These are phyloP conservation scores for Nycticorax nycticorax DNA, from an alignment of 2,113 vertebrate species.

Conservation along the genomic window DNA sequence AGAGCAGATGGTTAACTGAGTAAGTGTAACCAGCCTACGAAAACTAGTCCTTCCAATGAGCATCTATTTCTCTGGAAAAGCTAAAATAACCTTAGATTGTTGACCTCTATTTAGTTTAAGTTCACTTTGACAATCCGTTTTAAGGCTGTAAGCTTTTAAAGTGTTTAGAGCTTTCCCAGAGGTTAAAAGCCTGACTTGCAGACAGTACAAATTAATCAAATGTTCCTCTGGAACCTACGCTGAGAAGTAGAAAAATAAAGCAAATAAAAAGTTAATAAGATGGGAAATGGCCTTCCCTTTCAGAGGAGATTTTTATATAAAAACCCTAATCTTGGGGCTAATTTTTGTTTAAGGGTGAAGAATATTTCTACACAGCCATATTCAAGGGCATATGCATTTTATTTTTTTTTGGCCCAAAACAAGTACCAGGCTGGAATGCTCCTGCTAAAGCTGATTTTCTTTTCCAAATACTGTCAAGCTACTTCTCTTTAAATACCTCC, in stretches of 20 bases:
- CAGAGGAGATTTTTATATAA: constrained; percentile 1
- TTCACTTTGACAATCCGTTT: constrained; percentile 27
- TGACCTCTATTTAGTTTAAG: constrained; percentile 55
- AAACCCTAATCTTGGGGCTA: neutral
- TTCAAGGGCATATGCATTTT: neutral
- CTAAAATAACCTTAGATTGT: constrained; percentile 31
- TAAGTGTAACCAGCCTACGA: neutral
- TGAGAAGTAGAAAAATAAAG: constrained; percentile 35
- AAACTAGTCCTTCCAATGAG: neutral
- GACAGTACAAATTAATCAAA: constrained; percentile 63
- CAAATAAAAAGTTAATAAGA: constrained; percentile 58
- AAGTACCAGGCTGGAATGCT: neutral
- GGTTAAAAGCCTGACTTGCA: constrained; percentile 50
- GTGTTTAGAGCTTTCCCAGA: constrained; percentile 51
- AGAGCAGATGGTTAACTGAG: neutral
- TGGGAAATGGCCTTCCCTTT: neutral
- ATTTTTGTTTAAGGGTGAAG: constrained; percentile 17
- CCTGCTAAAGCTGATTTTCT: neutral
- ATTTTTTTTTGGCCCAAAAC: neutral
- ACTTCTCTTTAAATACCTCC: constrained; percentile 45
- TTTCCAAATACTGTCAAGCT: constrained; percentile 16
- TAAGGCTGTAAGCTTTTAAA: constrained; percentile 29
- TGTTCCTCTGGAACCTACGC: constrained; percentile 2
- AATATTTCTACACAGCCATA: neutral
- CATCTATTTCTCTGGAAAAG: neutral